A percentile compares a stretch with the other conserved stretches of the same genome.
Evolutionary conservation across 2,888 invertebrate genomes (phyloP).

Genomic region (Cremastinae sp.): DNA sequence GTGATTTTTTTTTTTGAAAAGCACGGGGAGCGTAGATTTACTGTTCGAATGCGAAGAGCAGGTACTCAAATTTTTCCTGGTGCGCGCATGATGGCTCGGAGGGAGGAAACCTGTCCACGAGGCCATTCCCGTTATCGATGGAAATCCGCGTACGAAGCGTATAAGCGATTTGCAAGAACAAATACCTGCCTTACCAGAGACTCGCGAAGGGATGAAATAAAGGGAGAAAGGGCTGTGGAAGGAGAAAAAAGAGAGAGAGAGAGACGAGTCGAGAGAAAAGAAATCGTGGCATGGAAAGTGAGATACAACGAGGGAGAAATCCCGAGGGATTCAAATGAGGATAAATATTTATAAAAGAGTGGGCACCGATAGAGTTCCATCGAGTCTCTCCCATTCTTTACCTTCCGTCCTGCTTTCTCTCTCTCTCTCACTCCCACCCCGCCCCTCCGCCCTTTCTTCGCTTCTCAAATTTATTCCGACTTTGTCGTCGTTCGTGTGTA

Average conservation of each 20-base stretch:
- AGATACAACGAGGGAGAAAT: slow-evolving; percentile 54
- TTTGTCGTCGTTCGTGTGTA: slow-evolving; percentile 33
- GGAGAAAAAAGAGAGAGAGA: slow-evolving; percentile 3
- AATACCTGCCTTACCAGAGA: slow-evolving; percentile 67
- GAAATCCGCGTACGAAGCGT: slow-evolving; percentile 75
- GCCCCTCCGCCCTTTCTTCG: slow-evolving; percentile 18
- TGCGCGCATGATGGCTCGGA: slow-evolving; percentile 61
- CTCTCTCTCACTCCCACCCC: not conserved
- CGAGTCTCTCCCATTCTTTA: slow-evolving; percentile 1
- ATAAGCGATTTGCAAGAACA: slow-evolving; percentile 77
- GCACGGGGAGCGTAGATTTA: no score
- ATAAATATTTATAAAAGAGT: slow-evolving; percentile 79
- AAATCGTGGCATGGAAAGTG: slow-evolving; percentile 35
- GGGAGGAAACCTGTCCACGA: slow-evolving; percentile 43
- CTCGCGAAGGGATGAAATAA: slow-evolving; percentile 28
- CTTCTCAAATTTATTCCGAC: slow-evolving; percentile 30
- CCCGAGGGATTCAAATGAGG: slow-evolving; percentile 76
- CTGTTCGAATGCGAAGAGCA: no score
- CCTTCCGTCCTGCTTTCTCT: no score
- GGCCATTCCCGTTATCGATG: slow-evolving; percentile 70
- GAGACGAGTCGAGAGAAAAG: slow-evolving; percentile 19
- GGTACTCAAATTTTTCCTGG: no score
- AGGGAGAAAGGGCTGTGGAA: slow-evolving; percentile 21
- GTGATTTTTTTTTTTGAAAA: no score
- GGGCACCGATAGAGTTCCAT: slow-evolving; percentile 65